Conservation (phyloP, 2,888 invertebrate genomes). For the Aleiodes alternator region DNA sequence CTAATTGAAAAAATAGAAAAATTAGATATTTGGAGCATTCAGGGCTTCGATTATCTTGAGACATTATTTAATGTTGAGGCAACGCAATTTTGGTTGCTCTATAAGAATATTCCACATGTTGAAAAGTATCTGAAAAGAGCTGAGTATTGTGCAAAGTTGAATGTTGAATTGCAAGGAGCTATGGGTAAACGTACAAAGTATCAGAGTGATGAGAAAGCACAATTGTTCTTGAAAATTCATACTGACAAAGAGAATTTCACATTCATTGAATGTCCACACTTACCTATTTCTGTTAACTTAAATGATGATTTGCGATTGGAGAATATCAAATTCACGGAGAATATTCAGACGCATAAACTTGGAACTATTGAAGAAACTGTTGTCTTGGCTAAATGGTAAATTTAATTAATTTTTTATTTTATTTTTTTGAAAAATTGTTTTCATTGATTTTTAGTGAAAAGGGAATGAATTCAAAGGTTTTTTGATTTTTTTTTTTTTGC, state of each 20-base stretch:
- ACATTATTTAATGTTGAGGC: conserved; percentile 78
- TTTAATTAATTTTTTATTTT: not conserved
- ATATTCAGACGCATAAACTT: conserved; percentile 77
- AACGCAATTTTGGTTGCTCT: conserved; percentile 83
- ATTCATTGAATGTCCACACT: conserved; percentile 74
- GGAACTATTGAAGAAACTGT: conserved; percentile 87
- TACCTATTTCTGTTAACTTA: conserved; percentile 83
- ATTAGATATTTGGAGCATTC: conserved; percentile 51
- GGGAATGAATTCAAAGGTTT: too few relatives aligned
- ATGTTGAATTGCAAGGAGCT: conserved; percentile 84
- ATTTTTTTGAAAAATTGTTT: conserved; percentile 31
- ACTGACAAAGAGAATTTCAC: conserved; percentile 74
- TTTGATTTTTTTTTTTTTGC: conserved; percentile 55
- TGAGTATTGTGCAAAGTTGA: conserved; percentile 80
- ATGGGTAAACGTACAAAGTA: conserved; percentile 94
- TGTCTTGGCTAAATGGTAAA: conserved; percentile 85
- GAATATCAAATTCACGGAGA: conserved; percentile 83
- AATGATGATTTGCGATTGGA: conserved; percentile 93
- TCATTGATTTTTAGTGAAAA: not conserved
- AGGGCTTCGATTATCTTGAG: conserved; percentile 59
- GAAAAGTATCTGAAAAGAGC: conserved; percentile 83
- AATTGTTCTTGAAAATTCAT: conserved; percentile 85
- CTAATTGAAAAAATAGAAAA: conserved; percentile 73
- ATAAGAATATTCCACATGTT: conserved; percentile 84
- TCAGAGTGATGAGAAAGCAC: conserved; percentile 89